Conservation (phyloP, 2,797 vertebrate species). For the Argyrosomus regius region DNA sequence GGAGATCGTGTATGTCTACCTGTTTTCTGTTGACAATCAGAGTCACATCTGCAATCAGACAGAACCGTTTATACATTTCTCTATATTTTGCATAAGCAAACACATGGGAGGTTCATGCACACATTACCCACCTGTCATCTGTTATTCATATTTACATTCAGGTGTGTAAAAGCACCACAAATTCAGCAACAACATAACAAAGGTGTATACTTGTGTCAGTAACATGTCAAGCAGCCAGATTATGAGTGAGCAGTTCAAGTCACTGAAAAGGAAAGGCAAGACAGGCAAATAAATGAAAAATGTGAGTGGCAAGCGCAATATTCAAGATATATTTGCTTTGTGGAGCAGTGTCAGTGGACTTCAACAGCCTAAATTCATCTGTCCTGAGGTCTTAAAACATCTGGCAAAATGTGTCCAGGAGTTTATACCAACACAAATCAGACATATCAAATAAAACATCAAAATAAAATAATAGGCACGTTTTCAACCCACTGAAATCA, state of each 20-base stretch:
- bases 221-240: slow-evolving; percentile 25
- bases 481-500: slow-evolving; percentile 29
- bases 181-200: slow-evolving; percentile 3
- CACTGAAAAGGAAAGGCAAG: not conserved
- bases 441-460: slow-evolving; percentile 40
- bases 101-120: not conserved
- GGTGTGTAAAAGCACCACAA: not conserved
- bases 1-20: not conserved
- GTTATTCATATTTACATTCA: slow-evolving; percentile 46
- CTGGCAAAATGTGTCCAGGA: slow-evolving; percentile 16
- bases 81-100: slow-evolving; percentile 32
- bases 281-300: slow-evolving; percentile 22
- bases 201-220: slow-evolving; percentile 8
- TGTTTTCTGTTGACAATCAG: slow-evolving; percentile 12
- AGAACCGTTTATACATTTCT: slow-evolving; percentile 23
- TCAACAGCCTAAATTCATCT: not conserved
- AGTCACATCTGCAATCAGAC: slow-evolving; percentile 12
- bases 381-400: slow-evolving; percentile 21
- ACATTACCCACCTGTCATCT: slow-evolving; percentile 17
- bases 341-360: slow-evolving; percentile 7
- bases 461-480: slow-evolving; percentile 39
- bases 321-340: slow-evolving; percentile 34
- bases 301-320: slow-evolving; percentile 46
- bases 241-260: slow-evolving; percentile 30
- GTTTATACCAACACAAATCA: slow-evolving; percentile 31